These are phyloP conservation scores for Lymantria monacha DNA, from an alignment of 2,888 invertebrate species.

Conservation along the genomic window DNA sequence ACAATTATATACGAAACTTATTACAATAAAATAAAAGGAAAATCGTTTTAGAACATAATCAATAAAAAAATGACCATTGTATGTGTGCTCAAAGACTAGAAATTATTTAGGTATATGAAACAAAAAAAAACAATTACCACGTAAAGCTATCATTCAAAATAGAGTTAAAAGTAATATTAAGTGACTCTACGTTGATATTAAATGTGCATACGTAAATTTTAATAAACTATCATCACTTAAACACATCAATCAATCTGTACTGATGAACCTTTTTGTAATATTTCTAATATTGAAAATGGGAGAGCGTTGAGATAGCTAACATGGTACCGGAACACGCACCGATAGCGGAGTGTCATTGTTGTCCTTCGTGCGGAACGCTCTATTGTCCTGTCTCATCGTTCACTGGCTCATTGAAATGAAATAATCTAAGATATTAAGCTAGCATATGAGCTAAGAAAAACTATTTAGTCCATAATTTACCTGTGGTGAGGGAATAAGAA, in stretches of 20 bases:
- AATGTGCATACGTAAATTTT: too few species aligned
- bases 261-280: slow-evolving; percentile 22
- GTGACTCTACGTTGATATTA: too few species aligned
- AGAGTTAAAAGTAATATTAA: too few species aligned
- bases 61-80: not conserved
- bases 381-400: slow-evolving; percentile 38
- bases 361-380: slow-evolving; percentile 57
- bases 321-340: slow-evolving; percentile 42
- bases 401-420: slow-evolving; percentile 19
- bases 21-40: not conserved
- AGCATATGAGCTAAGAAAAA: too few species aligned
- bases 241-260: slow-evolving; percentile 3
- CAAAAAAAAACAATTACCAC: too few species aligned
- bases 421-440: slow-evolving; percentile 18
- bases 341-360: slow-evolving; percentile 56
- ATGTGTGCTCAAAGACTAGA: too few species aligned
- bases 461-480: not conserved
- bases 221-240: too few species aligned
- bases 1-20: slow-evolving; percentile 27
- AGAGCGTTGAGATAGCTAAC: slow-evolving; percentile 25
- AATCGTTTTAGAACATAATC: not conserved
- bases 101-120: too few species aligned
- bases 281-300: slow-evolving; percentile 14
- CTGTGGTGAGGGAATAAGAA: too few species aligned
- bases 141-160: too few species aligned